Evolutionary conservation across 1,140 invertebrate genomes (phyloP), one percentile per base, ranked within the genome.

Genomic region (Palaemon carinicauda): DNA sequence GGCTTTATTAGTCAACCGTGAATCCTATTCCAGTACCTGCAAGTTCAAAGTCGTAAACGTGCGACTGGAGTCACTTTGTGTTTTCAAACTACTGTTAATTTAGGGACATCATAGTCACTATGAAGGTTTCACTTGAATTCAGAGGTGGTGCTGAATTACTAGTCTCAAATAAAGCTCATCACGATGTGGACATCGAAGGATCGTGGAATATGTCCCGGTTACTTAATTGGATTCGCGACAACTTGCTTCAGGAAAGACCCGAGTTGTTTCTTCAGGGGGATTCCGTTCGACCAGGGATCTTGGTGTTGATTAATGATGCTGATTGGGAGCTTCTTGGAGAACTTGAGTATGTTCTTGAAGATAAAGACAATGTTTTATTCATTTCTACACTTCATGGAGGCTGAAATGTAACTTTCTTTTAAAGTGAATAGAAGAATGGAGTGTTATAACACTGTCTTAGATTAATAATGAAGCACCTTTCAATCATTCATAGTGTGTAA

Each of bases 261-360:
- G 97, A 98, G 91, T 92, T 99, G n/a, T 98, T 99, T 91, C 91
- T 98, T 53, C 95, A 97, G 92, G 95, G 94, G 83, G 94, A 96
- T 52, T 94, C 94, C 9, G 95, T 97, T 94, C 96, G 97, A 82
- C 97, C 97, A 10, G 97, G 97, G 53, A 98, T 98, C 89, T 92
- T 99, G 52, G 97, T 98, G 4, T 91, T 99, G 3, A 94, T 99
- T 10, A 98, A 99, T 91, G 97, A 98, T 90, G 93, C 95, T 0
- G 97, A 99, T 91, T 99, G 97, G 97, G 97, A 98, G 92, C 91
- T 98, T 31, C 91, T 95, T 93, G 95, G 94, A 17, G 92, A 95
- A 89, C 90, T 94, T 87, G 92, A 94, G 33, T 95, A 95, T 90
- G 91, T 92, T 88, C 88, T 95, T 27, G 90, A 93, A 89, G 90